Percentiles rank a stretch among this genome's conserved stretches.
Evolutionary conservation across 1,140 invertebrate genomes (phyloP).

Genomic region (Formica exsecta): DNA sequence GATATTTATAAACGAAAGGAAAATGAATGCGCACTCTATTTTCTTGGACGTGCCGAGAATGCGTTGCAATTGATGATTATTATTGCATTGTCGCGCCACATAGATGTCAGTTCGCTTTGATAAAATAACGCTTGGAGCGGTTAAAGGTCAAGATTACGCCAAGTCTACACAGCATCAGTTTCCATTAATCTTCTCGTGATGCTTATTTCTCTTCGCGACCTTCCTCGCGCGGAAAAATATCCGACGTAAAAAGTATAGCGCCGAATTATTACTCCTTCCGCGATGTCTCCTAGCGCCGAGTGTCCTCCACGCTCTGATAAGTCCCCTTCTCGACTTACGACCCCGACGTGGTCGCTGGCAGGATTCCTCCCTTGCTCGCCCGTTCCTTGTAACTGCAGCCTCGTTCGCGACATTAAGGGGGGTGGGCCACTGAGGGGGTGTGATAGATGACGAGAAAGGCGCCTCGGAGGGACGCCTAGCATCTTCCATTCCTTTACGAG

Average conservation of each 20-base stretch:
- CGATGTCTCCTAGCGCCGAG: slow-evolving; percentile 45
- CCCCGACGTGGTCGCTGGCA: slow-evolving; percentile 51
- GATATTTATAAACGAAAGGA: background rate
- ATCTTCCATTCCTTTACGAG: slow-evolving; percentile 71
- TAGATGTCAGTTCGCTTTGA: background rate
- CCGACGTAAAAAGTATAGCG: slow-evolving; percentile 32
- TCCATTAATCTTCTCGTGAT: background rate
- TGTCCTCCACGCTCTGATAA: slow-evolving; percentile 74
- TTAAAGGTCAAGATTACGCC: slow-evolving; percentile 38
- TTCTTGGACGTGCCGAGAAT: background rate
- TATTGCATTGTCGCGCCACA: background rate
- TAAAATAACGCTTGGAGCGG: background rate
- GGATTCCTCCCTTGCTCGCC: slow-evolving; percentile 26
- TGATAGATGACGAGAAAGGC: slow-evolving; percentile 77
- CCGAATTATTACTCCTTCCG: slow-evolving; percentile 62
- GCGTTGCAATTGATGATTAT: background rate
- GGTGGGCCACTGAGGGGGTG: slow-evolving; percentile 48
- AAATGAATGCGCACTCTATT: background rate
- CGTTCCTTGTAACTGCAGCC: slow-evolving; percentile 21
- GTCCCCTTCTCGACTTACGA: slow-evolving; percentile 69
- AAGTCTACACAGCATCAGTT: background rate
- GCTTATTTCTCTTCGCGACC: background rate
- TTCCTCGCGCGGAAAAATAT: slow-evolving; percentile 48
- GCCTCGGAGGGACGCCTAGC: slow-evolving; percentile 74
- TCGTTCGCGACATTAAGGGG: slow-evolving; percentile 70